Conservation (phyloP, 2,113 vertebrate species). For the Calyptomena viridis region DNA sequence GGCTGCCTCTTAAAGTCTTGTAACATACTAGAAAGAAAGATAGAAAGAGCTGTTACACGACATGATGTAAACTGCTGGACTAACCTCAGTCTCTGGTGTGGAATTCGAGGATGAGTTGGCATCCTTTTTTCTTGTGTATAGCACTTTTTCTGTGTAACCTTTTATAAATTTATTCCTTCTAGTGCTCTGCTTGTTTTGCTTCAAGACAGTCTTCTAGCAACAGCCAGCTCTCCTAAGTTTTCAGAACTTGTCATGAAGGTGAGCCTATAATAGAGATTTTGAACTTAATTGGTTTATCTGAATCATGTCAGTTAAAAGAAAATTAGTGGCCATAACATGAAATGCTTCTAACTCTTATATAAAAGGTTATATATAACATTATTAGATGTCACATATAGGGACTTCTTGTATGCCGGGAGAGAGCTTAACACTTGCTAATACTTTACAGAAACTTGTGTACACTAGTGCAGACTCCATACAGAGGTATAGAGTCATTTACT, state of each 20-base stretch:
- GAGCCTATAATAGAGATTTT: conserved; percentile 22
- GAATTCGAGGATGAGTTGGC: neutral
- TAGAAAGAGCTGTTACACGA: neutral
- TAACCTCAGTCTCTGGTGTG: neutral
- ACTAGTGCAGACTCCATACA: neutral
- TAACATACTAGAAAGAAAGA: neutral
- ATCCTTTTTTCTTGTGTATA: neutral
- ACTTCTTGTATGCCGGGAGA: neutral
- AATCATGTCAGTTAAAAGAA: neutral
- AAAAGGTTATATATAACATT: neutral
- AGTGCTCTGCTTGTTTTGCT: conserved; percentile 94
- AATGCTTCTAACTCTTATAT: neutral
- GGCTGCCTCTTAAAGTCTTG: neutral
- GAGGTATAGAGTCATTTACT: neutral
- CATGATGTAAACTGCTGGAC: neutral
- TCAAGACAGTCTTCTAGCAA: conserved; percentile 91
- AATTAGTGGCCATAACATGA: neutral
- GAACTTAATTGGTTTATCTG: neutral
- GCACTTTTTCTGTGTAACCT: neutral
- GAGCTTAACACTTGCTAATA: neutral
- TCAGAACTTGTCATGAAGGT: conserved; percentile 98
- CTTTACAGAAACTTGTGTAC: neutral
- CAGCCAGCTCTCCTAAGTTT: conserved; percentile 89
- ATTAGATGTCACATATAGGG: neutral
- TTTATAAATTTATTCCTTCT: neutral